Evolutionary conservation across 2,113 vertebrate species (phyloP), one percentile per base, ranked within the genome.

Genomic region (Colistium nudipinnis): DNA sequence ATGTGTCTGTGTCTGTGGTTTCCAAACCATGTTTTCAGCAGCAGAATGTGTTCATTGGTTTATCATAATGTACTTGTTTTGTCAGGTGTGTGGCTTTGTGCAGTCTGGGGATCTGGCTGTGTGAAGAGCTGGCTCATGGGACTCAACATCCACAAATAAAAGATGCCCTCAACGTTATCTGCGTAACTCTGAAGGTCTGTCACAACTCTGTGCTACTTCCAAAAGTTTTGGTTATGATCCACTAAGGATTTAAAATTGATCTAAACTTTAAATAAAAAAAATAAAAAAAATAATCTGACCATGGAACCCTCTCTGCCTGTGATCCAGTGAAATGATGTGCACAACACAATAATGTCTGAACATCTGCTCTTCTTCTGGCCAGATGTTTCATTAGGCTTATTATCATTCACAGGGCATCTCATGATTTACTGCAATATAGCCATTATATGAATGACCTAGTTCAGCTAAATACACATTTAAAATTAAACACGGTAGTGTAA

Each of bases 61-160:
- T 7, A 1, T 63, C 12, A 22, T 8, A n/a, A 17, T 72, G 4
- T 73, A 0, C 51, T 68, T 53, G 35, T 52, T 48, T 69, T 43
- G 19, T 39, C 87, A 98, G 98, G 80, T 98, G 97, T 90, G 96
- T 99, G 87, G 97, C 98, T 45, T 92, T 99, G 86, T 99, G 97
- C 83, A 99, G 97, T 88, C 93, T 99, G 88, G 97, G 97, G 41
- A 95, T 99, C 89, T 99, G 98, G 98, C 94, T 99, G 76, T 98
- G 96, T 86, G 97, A 99, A 83, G 98, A 99, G 82, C 82, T 99
- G 66, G 94, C 96, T 55, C 94, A 96, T 27, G 94, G 95, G 66
- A 98, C 96, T 44, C 94, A 94, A 70, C 97, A 98, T 88, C 95
- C 95, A 27, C 96, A 96, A 90, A 98, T 99, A 76, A 98, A 97